Percentiles rank a stretch among this genome's conserved stretches.
phyloP scores from a whole-genome alignment of 1,140 invertebrate species.

The Pogonognathellus flavescens region DNA sequence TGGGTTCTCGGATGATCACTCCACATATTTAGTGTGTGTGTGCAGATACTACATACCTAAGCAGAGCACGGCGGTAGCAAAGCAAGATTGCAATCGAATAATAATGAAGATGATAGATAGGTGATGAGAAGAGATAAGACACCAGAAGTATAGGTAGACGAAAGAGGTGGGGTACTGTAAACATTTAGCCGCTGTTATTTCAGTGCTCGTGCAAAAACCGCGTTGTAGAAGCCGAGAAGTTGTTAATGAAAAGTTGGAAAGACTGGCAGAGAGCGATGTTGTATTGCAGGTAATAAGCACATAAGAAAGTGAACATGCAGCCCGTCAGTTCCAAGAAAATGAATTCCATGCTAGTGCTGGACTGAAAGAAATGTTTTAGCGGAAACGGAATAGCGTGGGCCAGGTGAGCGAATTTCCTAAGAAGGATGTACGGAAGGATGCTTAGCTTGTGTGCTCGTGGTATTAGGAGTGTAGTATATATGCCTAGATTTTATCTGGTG shows the following conservation, averaged over 20 bases:
- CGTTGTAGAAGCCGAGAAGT: neutral
- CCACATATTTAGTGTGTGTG: too few species aligned
- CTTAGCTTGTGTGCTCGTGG: too few species aligned
- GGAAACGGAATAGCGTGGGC: constrained; percentile 46
- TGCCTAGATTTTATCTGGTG: too few species aligned
- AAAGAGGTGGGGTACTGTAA: neutral
- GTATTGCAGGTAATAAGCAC: constrained; percentile 7
- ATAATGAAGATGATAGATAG: neutral
- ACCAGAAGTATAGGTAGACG: neutral
- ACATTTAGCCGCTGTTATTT: neutral
- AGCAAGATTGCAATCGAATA: too few species aligned
- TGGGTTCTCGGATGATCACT: too few species aligned
- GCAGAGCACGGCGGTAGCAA: too few species aligned
- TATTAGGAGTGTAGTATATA: too few species aligned
- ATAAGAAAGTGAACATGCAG: neutral
- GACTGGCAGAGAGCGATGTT: neutral
- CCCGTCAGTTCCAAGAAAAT: constrained; percentile 5
- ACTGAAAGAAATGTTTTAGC: constrained; percentile 20
- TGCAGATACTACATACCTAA: too few species aligned
- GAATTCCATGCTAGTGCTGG: constrained; percentile 6
- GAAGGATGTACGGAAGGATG: constrained; percentile 42
- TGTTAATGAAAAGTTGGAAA: constrained; percentile 6
- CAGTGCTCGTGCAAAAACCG: neutral
- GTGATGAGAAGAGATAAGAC: neutral
- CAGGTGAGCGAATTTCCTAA: constrained; percentile 16